A percentile compares a stretch with the other conserved stretches of the same genome.
Conservation (phyloP, 2,888 invertebrate species). For the Erebia aethiops region DNA sequence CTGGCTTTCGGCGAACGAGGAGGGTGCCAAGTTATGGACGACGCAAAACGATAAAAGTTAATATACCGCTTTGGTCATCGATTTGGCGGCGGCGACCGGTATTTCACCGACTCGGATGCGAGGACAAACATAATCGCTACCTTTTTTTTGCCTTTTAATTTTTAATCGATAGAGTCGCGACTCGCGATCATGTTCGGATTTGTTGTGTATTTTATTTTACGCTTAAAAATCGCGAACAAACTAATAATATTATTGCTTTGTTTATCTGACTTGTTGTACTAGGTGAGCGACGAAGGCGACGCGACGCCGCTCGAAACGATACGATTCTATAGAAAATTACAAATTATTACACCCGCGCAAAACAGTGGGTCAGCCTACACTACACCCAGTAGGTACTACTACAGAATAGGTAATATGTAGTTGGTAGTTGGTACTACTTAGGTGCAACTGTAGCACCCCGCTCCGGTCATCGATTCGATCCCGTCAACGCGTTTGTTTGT, state of each 20-base stretch:
- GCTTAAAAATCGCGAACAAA: neutral
- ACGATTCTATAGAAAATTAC: too few species aligned
- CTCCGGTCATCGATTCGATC: constrained; percentile 74
- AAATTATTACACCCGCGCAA: too few species aligned
- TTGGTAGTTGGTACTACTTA: too few species aligned
- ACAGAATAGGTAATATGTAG: too few species aligned
- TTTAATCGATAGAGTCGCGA: neutral
- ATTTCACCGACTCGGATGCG: constrained; percentile 63
- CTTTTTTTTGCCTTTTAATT: constrained; percentile 7
- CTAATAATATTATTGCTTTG: neutral
- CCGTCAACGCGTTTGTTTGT: constrained; percentile 60
- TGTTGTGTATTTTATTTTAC: neutral
- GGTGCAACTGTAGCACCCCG: neutral
- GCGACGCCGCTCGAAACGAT: too few species aligned
- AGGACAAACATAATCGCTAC: constrained; percentile 20
- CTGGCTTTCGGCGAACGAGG: constrained; percentile 77
- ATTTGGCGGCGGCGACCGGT: constrained; percentile 69
- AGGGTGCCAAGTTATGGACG: constrained; percentile 79
- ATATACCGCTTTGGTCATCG: constrained; percentile 81
- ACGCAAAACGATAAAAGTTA: constrained; percentile 79
- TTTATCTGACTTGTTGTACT: neutral
- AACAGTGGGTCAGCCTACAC: too few species aligned
- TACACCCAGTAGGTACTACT: too few species aligned
- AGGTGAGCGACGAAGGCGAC: too few species aligned
- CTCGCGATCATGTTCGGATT: too few species aligned